Conservation (phyloP, 1,140 invertebrate species). For the Atopsyche davidsoni region DNA sequence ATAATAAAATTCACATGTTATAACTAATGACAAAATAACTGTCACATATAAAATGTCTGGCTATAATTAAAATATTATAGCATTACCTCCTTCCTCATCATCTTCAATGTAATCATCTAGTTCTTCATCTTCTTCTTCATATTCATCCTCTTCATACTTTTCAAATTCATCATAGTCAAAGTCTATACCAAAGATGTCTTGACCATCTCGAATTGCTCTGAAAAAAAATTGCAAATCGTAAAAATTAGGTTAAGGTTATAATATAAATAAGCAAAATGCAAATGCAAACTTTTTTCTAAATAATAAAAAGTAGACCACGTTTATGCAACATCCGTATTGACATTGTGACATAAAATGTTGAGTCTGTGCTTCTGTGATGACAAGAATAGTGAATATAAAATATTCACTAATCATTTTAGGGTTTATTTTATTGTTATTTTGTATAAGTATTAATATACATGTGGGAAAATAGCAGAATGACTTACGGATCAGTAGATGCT, state of each 20-base stretch:
- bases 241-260: neutral
- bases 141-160: slow-evolving; percentile 81
- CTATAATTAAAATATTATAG: no score
- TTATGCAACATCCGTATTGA: no score
- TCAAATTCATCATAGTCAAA: slow-evolving; percentile 97
- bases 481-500: slow-evolving; percentile 87
- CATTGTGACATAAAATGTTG: no score
- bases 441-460: no score
- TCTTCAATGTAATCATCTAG: slow-evolving; percentile 73
- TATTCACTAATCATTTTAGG: neutral
- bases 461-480: no score
- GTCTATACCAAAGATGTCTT: slow-evolving; percentile 98
- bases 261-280: no score
- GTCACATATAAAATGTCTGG: no score
- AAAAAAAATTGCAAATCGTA: no score
- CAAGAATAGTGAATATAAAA: neutral
- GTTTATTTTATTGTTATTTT: no score
- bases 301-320: no score
- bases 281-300: no score
- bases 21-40: neutral
- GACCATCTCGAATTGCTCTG: slow-evolving; percentile 92
- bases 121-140: slow-evolving; percentile 74
- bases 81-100: slow-evolving; percentile 54
- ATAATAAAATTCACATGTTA: slow-evolving; percentile 7
- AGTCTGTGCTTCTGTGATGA: no score